A percentile compares a stretch with the other conserved stretches of the same genome.
Conservation (phyloP, 2,113 vertebrate genomes). For the Nycticorax nycticorax region DNA sequence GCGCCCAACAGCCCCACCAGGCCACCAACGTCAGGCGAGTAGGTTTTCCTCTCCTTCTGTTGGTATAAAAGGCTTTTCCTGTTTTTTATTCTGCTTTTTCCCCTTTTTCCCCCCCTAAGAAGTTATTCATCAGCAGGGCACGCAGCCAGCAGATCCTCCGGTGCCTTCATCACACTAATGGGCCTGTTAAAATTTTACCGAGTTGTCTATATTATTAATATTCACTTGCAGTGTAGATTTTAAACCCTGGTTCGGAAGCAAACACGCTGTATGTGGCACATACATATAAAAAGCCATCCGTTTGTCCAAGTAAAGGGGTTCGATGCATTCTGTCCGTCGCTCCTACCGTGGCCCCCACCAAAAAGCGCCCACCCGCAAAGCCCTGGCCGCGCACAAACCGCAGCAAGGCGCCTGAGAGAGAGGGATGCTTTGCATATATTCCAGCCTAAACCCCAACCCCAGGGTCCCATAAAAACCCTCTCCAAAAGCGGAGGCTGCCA, state of each 20-base stretch:
- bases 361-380: not conserved
- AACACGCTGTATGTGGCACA: not conserved
- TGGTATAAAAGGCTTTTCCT: fast-evolving
- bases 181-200: not conserved
- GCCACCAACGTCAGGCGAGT: fast-evolving
- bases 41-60: not conserved
- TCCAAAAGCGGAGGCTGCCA: not conserved
- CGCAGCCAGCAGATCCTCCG: not conserved
- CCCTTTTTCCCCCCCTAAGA: not conserved
- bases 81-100: too few species aligned
- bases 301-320: not conserved
- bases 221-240: not conserved
- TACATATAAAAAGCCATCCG: not conserved
- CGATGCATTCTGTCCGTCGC: not conserved
- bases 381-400: not conserved
- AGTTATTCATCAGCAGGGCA: not conserved
- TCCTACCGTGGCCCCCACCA: not conserved
- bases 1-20: not conserved
- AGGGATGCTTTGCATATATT: fast-evolving
- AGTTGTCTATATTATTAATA: not conserved
- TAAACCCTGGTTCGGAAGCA: not conserved
- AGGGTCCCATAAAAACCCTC: fast-evolving
- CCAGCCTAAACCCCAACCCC: not conserved
- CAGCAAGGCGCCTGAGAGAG: too few species aligned
- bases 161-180: not conserved